Percentiles rank a stretch among this genome's conserved stretches.
phyloP scores from a whole-genome alignment of 2,113 vertebrate species.

The Lepus europaeus region DNA sequence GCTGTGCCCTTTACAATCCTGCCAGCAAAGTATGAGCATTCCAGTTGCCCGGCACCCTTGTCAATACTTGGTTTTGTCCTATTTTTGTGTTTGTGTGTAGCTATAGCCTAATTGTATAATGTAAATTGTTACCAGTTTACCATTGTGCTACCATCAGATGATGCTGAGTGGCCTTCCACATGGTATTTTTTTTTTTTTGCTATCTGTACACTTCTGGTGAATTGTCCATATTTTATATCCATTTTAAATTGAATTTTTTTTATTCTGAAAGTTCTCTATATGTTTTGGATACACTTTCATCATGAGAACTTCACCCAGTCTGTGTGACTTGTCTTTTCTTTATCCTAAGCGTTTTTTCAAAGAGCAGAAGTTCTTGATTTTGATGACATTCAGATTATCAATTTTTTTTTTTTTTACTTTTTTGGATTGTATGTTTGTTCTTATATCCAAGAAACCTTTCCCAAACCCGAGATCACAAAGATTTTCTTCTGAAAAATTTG shows the following conservation, averaged over 20 bases:
- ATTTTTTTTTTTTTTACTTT: neutral
- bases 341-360: neutral
- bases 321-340: neutral
- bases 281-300: neutral
- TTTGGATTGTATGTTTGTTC: neutral
- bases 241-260: neutral
- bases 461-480: neutral
- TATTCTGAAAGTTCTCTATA: neutral
- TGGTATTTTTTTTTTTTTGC: neutral
- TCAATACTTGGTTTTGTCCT: neutral
- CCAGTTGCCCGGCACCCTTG: neutral
- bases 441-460: neutral
- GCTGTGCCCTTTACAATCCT: neutral
- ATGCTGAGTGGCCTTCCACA: neutral
- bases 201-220: neutral
- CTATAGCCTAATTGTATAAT: neutral
- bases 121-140: neutral
- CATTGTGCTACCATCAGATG: neutral
- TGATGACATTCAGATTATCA: neutral
- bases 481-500: neutral
- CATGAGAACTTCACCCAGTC: neutral
- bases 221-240: neutral
- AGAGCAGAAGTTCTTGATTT: neutral
- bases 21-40: neutral
- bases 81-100: neutral